Percentiles rank a stretch among this genome's conserved stretches.
Conservation (phyloP, 2,113 vertebrate species). For the Vicugna pacos region DNA sequence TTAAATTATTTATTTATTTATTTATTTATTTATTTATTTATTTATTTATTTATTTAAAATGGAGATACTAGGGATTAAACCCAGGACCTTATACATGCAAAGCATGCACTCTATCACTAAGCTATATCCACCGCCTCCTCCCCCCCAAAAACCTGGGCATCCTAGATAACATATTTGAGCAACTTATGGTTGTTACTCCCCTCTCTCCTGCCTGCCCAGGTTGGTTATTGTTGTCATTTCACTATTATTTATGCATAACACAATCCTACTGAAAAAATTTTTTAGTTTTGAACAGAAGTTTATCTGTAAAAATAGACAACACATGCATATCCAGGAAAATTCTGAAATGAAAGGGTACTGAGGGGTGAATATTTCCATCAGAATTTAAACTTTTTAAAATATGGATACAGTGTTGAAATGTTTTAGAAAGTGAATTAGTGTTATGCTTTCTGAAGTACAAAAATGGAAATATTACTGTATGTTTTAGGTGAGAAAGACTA, state of each 20-base stretch:
- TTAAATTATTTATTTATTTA: too few relatives aligned
- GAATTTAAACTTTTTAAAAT: constrained; percentile 2
- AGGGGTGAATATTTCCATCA: background rate
- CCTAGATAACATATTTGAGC: background rate
- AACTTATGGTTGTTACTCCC: background rate
- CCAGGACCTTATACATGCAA: too few relatives aligned
- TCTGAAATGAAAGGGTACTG: background rate
- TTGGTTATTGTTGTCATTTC: constrained; percentile 45
- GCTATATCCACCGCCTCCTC: too few relatives aligned
- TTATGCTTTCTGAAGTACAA: background rate
- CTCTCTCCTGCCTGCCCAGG: background rate
- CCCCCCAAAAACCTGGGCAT: background rate
- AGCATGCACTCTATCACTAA: too few relatives aligned
- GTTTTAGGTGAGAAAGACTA: background rate
- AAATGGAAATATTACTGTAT: background rate
- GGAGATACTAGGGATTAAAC: too few relatives aligned
- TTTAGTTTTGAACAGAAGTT: constrained; percentile 40
- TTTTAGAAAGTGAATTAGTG: constrained; percentile 22
- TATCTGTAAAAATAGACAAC: constrained; percentile 7
- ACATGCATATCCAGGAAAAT: background rate
- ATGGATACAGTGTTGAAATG: background rate
- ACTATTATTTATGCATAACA: background rate
- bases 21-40: too few relatives aligned
- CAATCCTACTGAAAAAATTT: background rate
- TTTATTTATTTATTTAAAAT: too few relatives aligned